A percentile compares a stretch with the other conserved stretches of the same genome.
Evolutionary conservation across 2,113 vertebrate genomes (phyloP).

Genomic region (Passer montanus): DNA sequence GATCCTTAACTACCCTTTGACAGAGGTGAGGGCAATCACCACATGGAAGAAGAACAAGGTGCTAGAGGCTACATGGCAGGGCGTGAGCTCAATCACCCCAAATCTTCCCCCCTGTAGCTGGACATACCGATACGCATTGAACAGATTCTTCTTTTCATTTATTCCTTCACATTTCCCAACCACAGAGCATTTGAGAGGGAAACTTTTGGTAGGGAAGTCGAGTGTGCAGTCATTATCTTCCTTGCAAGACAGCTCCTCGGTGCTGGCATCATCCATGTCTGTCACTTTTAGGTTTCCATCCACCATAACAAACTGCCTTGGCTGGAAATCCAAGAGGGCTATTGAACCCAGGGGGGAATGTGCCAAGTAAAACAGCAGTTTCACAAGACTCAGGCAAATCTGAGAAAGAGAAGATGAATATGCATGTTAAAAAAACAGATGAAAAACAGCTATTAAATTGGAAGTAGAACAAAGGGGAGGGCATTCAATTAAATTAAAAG

Average conservation of each 20-base stretch:
- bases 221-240: constrained; percentile 80
- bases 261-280: constrained; percentile 88
- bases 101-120: background rate
- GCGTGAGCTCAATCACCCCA: background rate
- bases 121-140: constrained; percentile 88
- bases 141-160: constrained; percentile 90
- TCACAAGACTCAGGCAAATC: constrained; percentile 88
- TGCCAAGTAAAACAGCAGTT: constrained; percentile 88
- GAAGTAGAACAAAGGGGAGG: constrained; percentile 51
- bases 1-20: background rate
- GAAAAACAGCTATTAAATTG: constrained; percentile 52
- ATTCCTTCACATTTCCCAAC: constrained; percentile 78
- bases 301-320: constrained; percentile 89
- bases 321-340: constrained; percentile 91
- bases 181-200: constrained; percentile 76
- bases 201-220: constrained; percentile 83
- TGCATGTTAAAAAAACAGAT: constrained; percentile 26
- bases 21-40: background rate
- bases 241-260: constrained; percentile 75
- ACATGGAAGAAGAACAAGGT: background rate
- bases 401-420: constrained; percentile 67
- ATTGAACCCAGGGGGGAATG: constrained; percentile 87
- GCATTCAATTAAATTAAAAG: constrained; percentile 49
- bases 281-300: constrained; percentile 88
- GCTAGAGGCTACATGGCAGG: background rate